These are phyloP conservation scores for Phocoena sinus DNA, from an alignment of 2,113 vertebrate species.

Conservation along the genomic window DNA sequence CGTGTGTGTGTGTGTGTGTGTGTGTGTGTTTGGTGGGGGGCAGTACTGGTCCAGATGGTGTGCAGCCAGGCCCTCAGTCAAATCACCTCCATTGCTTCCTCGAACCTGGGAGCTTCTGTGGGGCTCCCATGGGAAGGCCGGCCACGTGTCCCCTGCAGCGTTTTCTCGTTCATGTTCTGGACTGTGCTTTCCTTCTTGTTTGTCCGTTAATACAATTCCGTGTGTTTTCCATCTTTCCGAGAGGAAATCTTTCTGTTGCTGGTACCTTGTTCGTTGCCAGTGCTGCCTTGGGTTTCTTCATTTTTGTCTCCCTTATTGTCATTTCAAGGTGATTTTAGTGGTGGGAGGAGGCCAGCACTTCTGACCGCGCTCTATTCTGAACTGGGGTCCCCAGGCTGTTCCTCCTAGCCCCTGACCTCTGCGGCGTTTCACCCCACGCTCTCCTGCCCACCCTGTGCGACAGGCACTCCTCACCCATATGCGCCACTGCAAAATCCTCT, in stretches of 20 bases:
- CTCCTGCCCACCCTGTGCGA: fast-evolving
- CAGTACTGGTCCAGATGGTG: not conserved
- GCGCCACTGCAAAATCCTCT: not conserved
- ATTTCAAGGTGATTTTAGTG: not conserved
- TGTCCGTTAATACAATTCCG: not conserved
- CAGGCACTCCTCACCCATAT: not conserved
- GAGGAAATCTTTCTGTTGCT: not conserved
- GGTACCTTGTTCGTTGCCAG: not conserved
- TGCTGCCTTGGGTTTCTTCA: not conserved
- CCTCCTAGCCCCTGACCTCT: not conserved
- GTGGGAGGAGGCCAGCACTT: not conserved
- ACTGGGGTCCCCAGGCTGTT: no score
- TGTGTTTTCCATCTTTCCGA: not conserved
- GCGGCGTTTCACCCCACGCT: not conserved
- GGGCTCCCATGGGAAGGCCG: not conserved
- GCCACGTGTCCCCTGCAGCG: no score
- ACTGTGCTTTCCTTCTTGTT: not conserved
- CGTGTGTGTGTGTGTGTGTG: not conserved
- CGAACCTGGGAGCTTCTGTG: not conserved
- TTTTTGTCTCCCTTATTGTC: not conserved
- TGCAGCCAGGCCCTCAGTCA: not conserved
- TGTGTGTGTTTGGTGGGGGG: not conserved
- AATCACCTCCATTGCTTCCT: not conserved
- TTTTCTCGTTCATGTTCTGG: not conserved
- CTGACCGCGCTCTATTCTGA: not conserved